phyloP scores from a whole-genome alignment of 2,888 invertebrate species.

The Ischnura elegans region DNA sequence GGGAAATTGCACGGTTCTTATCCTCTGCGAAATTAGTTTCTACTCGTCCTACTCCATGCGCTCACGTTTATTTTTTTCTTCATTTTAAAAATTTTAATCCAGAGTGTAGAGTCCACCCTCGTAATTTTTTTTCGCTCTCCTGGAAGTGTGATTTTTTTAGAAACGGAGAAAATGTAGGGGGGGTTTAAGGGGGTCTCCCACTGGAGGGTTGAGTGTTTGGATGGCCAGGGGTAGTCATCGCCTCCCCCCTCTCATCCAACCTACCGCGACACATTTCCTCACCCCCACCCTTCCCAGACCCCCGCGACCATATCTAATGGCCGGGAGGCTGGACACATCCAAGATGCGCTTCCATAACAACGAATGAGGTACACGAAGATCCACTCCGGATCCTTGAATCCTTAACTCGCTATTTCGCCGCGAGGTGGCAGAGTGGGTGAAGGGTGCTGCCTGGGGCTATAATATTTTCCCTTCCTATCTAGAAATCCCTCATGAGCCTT shows the following conservation, averaged over 20 bases:
- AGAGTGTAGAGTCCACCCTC: slow-evolving; percentile 25
- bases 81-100: slow-evolving; percentile 52
- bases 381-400: slow-evolving; percentile 48
- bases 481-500: neutral
- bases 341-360: slow-evolving; percentile 54
- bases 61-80: neutral
- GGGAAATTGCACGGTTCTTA: slow-evolving; percentile 66
- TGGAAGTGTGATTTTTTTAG: neutral
- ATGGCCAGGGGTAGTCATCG: neutral
- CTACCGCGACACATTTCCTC: neutral
- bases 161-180: neutral
- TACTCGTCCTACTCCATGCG: slow-evolving; percentile 9
- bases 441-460: neutral
- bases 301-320: slow-evolving; percentile 37
- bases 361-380: slow-evolving; percentile 53
- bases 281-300: neutral
- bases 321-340: slow-evolving; percentile 36
- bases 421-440: neutral
- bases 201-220: neutral
- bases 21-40: slow-evolving; percentile 62
- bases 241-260: neutral
- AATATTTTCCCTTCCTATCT: neutral
- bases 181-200: too few species aligned
- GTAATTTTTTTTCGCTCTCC: neutral
- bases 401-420: slow-evolving; percentile 51